Evolutionary conservation across 2,797 vertebrate species (phyloP), one percentile per base, ranked within the genome.

Genomic region (Alfaro cultratus): DNA sequence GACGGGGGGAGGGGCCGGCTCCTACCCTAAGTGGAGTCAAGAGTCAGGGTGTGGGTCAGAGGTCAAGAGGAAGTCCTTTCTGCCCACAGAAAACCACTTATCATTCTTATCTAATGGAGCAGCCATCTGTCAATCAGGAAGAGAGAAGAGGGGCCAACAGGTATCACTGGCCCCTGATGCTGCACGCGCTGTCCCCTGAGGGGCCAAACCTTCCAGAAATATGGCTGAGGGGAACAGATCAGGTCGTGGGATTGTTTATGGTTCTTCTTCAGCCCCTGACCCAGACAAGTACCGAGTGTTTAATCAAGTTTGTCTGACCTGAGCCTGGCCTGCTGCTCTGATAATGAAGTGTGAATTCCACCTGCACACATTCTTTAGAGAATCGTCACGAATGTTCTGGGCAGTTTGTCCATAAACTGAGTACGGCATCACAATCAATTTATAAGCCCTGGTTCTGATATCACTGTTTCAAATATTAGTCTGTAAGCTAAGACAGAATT

Each of bases 91-190:
- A 95, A 97, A 96, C 96, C 96, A 96, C 96, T 97, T 97, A 97
- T 97, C 97, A 96, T 97, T 96, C 96, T 96, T 95, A 95, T 97
- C 96, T 97, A 97, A 97, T 96, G 97, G 96, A 96, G 96, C 94
- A 93, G 94, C 96, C 96, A 97, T 97, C 96, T 97, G 96, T 97
- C 97, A 97, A 96, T 98, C 96, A 97, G 92, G 90, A 94, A 94
- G 94, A 93, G 86, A 92, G 96, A 91, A 92, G 95, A 94, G 95
- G 94, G 93, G 91, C 88, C 83, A 87, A 78, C 91, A 93, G 93
- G 92, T 92, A 89, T 89, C 55, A 80, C 89, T 94, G 94, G 93
- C 92, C 93, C 91, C 83, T 88, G 74, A 75, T 74, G 74, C 67
- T 0, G 21, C 74, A 2, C 23, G 21, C 4, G 23, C 78, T 81